These are phyloP conservation scores for Glaucomys volans DNA, from an alignment of 2,113 vertebrate species.

Conservation along the genomic window DNA sequence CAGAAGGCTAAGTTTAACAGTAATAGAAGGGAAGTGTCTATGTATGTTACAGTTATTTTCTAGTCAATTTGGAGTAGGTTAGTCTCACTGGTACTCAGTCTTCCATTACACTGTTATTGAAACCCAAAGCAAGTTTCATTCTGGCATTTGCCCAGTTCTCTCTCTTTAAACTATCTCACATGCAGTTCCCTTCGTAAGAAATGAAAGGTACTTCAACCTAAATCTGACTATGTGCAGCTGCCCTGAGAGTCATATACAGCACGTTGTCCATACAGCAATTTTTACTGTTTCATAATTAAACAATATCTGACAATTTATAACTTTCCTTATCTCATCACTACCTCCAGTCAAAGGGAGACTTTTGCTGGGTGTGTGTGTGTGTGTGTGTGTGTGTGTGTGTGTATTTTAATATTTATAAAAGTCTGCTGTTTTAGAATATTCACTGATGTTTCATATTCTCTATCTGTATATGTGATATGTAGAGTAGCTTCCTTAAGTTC, in stretches of 20 bases:
- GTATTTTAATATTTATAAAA: constrained; percentile 50
- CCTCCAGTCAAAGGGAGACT: neutral
- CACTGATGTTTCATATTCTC: neutral
- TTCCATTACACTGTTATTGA: neutral
- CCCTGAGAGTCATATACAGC: neutral
- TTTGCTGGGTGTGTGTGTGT: neutral
- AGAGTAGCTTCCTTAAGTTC: constrained; percentile 20
- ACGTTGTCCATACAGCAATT: neutral
- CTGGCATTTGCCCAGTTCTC: neutral
- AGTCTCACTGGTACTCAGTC: constrained; percentile 35
- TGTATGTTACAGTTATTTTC: constrained; percentile 52
- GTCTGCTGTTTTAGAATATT: constrained; percentile 22
- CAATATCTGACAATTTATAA: neutral
- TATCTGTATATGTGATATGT: neutral
- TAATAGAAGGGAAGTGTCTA: neutral
- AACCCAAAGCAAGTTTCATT: constrained; percentile 4
- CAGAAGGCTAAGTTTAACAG: constrained; percentile 33
- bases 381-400: neutral
- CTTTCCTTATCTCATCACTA: neutral
- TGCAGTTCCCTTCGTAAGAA: neutral
- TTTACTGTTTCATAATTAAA: constrained; percentile 28
- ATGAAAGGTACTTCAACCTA: neutral
- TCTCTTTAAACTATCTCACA: neutral
- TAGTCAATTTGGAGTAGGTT: neutral
- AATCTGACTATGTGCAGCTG: neutral